These are phyloP conservation scores for Drosophila athabasca DNA, from an alignment of 1,140 invertebrate genomes.

Conservation along the genomic window DNA sequence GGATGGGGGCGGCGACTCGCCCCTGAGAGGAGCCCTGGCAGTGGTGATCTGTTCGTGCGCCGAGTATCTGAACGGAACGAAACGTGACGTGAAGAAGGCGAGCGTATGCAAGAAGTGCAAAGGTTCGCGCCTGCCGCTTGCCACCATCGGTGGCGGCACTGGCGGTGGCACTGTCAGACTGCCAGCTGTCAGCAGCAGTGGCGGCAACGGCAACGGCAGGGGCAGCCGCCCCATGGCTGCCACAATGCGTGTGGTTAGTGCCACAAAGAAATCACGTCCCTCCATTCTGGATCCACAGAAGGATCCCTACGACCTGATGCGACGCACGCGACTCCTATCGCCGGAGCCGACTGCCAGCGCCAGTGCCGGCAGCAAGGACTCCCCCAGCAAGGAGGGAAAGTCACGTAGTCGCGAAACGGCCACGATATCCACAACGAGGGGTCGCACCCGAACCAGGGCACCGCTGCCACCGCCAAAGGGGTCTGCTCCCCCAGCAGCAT, in stretches of 20 bases:
- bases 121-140: conserved; percentile 88
- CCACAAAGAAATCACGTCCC: conserved; percentile 85
- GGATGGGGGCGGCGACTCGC: conserved; percentile 36
- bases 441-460: conserved; percentile 59
- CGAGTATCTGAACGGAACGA: conserved; percentile 90
- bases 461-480: conserved; percentile 22
- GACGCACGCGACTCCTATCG: conserved; percentile 88
- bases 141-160: conserved; percentile 84
- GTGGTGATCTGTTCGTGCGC: conserved; percentile 90
- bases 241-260: conserved; percentile 86
- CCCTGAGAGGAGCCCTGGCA: conserved; percentile 83
- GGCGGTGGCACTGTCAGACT: conserved; percentile 85
- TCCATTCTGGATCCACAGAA: conserved; percentile 86
- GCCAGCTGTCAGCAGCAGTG: conserved; percentile 81
- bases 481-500: conserved; percentile 4
- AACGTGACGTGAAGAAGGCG: conserved; percentile 88
- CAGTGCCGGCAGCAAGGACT: not conserved
- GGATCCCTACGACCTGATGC: conserved; percentile 92
- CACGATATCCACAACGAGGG: conserved; percentile 45
- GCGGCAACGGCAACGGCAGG: conserved; percentile 71
- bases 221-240: conserved; percentile 84
- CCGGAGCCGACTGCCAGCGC: conserved; percentile 80
- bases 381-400: conserved; percentile 31
- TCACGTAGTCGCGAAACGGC: conserved; percentile 54
- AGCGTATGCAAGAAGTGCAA: conserved; percentile 91